Evolutionary conservation across 2,113 vertebrate genomes (phyloP), one percentile per base, ranked within the genome.

Genomic region (Lepus americanus): DNA sequence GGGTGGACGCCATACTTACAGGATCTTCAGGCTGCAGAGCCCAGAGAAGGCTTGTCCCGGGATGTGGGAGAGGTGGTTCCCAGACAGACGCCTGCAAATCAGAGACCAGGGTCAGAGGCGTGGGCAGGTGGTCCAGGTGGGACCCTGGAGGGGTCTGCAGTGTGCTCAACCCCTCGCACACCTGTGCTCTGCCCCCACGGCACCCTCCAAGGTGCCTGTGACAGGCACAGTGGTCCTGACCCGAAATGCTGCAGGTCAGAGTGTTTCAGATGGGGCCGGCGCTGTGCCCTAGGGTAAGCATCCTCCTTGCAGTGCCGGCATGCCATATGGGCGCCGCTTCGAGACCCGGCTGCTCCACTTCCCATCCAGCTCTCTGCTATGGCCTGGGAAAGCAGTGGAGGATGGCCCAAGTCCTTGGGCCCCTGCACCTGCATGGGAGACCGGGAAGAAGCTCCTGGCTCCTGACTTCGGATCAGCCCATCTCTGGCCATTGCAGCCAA

Each of bases 1-100:
- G 27, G n/a, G n/a, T n/a, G n/a, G n/a, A n/a, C n/a, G n/a, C n/a
- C 83, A 69, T 98, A 99, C 99, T 99, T 98, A 99, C 99, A 99
- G 98, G 79, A 99, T 99, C 98, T 99, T 99, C 96, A 99, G 98
- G 97, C 98, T 99, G 98, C 99, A 98, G 96, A 99, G 99, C 70
- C 99, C 99, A 63, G 98, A 98, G 98, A 99, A 99, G 27, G 98
- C 98, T 51, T 98, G 98, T 96, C 98, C 98, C 0, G 99, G 99
- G 98, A 99, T 99, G 92, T 98, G 98, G 91, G 98, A 99, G 97
- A 99, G 99, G 94, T 99, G 99, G 98, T 99, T 99, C 96, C 99
- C 99, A 61, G 99, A 99, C 96, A 99, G 99, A 51, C 99, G 98
- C 96, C 99, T 99, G 98, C 80, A 96, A 93, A 94, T 91, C 93